A percentile compares a stretch with the other conserved stretches of the same genome.
These are phyloP conservation scores for Diadegma fenestrale DNA, from an alignment of 2,888 invertebrate species.

Conservation along the genomic window DNA sequence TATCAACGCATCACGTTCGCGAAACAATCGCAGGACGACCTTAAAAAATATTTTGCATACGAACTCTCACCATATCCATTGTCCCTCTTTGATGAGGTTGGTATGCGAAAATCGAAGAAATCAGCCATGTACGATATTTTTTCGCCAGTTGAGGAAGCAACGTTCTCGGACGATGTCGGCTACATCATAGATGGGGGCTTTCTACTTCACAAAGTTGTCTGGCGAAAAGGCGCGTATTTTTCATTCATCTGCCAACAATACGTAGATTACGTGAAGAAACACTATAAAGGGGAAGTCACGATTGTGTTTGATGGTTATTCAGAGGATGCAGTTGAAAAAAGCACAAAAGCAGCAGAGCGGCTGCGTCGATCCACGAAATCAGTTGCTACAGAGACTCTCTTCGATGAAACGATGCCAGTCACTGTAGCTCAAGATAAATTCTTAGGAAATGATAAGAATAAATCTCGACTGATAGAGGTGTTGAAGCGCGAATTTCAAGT, in stretches of 20 bases:
- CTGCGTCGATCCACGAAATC: constrained; percentile 47
- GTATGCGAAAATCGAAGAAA: constrained; percentile 64
- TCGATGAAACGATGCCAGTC: constrained; percentile 20
- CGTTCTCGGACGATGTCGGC: constrained; percentile 8
- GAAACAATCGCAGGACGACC: constrained; percentile 68
- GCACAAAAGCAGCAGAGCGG: constrained; percentile 49
- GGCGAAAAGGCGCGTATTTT: constrained; percentile 22
- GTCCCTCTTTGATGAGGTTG: constrained; percentile 66
- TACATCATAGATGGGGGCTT: constrained; percentile 44
- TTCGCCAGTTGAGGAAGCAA: constrained; percentile 19
- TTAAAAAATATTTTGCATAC: constrained; percentile 62
- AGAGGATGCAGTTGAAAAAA: too few species aligned
- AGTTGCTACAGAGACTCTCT: constrained; percentile 15
- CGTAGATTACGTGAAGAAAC: constrained; percentile 39
- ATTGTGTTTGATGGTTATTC: constrained; percentile 54
- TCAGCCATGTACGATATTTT: constrained; percentile 63
- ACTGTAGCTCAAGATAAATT: constrained; percentile 73
- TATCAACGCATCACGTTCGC: constrained; percentile 66
- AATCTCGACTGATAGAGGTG: constrained; percentile 74
- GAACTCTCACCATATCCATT: constrained; percentile 68
- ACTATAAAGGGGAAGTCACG: constrained; percentile 17
- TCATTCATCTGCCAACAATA: constrained; percentile 56
- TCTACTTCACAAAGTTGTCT: constrained; percentile 50
- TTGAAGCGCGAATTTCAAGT: constrained; percentile 72
- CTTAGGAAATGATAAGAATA: constrained; percentile 68